Percentiles rank a stretch among this genome's conserved stretches.
phyloP scores from a whole-genome alignment of 2,888 invertebrate species.

The Polylopha cassiicola region DNA sequence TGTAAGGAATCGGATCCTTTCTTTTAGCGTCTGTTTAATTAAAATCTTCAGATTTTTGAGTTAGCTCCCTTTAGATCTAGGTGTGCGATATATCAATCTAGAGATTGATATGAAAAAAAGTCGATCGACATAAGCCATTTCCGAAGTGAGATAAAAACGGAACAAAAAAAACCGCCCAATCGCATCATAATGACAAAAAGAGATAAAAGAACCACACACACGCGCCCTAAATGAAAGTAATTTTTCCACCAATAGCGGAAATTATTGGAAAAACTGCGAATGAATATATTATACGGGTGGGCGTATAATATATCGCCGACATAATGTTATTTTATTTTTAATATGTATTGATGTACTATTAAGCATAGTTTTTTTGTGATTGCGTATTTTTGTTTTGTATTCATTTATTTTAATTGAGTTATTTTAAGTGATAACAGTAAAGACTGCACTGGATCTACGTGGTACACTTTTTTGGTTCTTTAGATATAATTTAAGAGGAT shows the following conservation, averaged over 20 bases:
- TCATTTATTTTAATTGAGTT: no score
- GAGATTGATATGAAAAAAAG: neutral
- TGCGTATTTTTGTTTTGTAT: no score
- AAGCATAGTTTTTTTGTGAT: conserved; percentile 18
- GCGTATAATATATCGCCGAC: conserved; percentile 35
- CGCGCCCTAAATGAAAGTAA: conserved; percentile 60
- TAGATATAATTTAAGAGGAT: no score
- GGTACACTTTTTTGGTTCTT: no score
- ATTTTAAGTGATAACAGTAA: no score
- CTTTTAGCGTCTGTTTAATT: no score
- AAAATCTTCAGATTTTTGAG: no score
- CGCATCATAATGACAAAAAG: conserved; percentile 42
- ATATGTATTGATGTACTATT: conserved; percentile 34
- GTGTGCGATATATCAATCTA: no score
- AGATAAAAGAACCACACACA: conserved; percentile 49
- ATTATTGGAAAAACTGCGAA: conserved; percentile 75
- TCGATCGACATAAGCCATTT: conserved; percentile 1
- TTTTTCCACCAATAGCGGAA: conserved; percentile 73
- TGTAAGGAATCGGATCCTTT: no score
- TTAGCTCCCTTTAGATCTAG: no score
- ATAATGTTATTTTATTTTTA: conserved; percentile 62
- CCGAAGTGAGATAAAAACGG: neutral
- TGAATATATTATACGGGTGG: conserved; percentile 64
- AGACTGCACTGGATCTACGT: no score
- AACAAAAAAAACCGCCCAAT: conserved; percentile 1